phyloP scores from a whole-genome alignment of 2,888 invertebrate species.

The Ectropis crepuscularia region DNA sequence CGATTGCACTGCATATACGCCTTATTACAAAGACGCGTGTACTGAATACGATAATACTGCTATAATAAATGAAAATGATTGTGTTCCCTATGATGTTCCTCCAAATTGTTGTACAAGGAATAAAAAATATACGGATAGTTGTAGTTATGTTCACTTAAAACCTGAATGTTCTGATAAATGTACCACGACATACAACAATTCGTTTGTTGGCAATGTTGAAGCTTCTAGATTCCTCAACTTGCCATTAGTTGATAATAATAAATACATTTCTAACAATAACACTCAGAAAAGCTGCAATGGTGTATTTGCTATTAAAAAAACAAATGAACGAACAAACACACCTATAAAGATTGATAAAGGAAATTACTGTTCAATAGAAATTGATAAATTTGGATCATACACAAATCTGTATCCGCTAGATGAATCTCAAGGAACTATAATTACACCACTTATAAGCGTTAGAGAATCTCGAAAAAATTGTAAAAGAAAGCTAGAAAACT shows the following conservation, averaged over 20 bases:
- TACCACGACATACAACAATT: slow-evolving; percentile 1
- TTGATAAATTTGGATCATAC: not conserved
- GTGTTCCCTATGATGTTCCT: not conserved
- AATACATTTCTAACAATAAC: not conserved
- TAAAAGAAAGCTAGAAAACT: not conserved
- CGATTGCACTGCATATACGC: not conserved
- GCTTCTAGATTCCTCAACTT: not conserved
- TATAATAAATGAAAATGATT: not conserved
- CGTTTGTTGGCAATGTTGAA: slow-evolving; percentile 3
- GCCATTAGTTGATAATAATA: not conserved
- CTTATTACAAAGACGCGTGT: not conserved
- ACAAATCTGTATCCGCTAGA: not conserved
- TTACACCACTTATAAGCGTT: not conserved
- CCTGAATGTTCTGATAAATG: slow-evolving; percentile 1
- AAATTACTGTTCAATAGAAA: not conserved
- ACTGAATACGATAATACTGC: not conserved
- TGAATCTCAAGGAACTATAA: slow-evolving; percentile 1
- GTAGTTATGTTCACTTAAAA: not conserved
- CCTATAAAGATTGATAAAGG: not conserved
- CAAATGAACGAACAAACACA: not conserved
- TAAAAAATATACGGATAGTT: not conserved
- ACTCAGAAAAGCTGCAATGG: not conserved
- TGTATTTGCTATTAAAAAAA: not conserved
- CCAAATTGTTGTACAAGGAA: not conserved
- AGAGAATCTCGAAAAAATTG: not conserved